A percentile compares a stretch with the other conserved stretches of the same genome.
These are phyloP conservation scores for Ectemnius continuus DNA, from an alignment of 2,888 invertebrate genomes.

Conservation along the genomic window DNA sequence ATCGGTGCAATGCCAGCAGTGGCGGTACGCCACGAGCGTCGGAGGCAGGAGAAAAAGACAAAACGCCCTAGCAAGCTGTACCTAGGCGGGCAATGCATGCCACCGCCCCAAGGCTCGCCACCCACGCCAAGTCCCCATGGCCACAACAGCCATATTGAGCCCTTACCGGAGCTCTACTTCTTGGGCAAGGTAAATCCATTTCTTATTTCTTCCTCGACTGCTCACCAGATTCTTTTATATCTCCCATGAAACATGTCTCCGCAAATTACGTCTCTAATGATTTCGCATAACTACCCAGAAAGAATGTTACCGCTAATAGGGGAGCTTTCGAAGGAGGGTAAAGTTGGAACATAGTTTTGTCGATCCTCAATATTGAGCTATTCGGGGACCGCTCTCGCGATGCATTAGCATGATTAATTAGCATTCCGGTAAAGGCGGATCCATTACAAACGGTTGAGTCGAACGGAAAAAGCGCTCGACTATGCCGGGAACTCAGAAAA, in stretches of 20 bases:
- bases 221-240: background rate
- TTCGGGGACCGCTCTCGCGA: background rate
- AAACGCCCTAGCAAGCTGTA: conserved; percentile 83
- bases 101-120: conserved; percentile 81
- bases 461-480: background rate
- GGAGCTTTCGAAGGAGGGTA: too few species aligned
- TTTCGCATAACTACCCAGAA: too few species aligned
- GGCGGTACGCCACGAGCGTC: conserved; percentile 89
- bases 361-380: too few species aligned
- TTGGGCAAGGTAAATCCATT: conserved; percentile 83
- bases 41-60: conserved; percentile 85
- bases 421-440: background rate
- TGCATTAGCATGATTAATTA: conserved; percentile 5
- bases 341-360: too few species aligned
- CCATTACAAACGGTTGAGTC: background rate
- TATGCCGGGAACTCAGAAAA: background rate
- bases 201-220: background rate
- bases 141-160: conserved; percentile 79
- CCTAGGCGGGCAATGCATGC: conserved; percentile 83
- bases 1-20: conserved; percentile 93
- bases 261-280: too few species aligned
- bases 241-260: background rate
- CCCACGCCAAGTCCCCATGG: conserved; percentile 83
- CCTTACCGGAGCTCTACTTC: conserved; percentile 84
- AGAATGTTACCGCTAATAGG: too few species aligned